A percentile compares a stretch with the other conserved stretches of the same genome.
These are phyloP conservation scores for Sebastes hubbsi DNA, from an alignment of 2,797 vertebrate genomes.

Conservation along the genomic window DNA sequence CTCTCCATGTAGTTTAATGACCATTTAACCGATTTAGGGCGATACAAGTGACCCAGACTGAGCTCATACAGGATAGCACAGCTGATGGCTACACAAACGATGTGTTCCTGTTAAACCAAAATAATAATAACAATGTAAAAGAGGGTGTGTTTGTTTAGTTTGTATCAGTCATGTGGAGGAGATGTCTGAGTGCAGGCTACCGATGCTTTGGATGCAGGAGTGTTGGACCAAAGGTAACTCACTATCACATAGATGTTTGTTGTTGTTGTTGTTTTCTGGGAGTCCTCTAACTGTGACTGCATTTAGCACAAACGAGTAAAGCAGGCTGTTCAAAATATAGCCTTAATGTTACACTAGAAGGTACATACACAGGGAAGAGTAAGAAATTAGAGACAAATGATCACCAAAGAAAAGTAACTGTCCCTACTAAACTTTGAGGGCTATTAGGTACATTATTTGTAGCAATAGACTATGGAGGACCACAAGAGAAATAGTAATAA, in stretches of 20 bases:
- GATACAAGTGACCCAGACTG: not conserved
- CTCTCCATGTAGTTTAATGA: not conserved
- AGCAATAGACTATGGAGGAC: too few species aligned
- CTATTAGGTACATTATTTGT: not conserved
- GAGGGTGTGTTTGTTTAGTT: not conserved
- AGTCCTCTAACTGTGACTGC: not conserved
- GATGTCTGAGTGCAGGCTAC: slow-evolving; percentile 24
- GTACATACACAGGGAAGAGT: too few species aligned
- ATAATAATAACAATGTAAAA: not conserved
- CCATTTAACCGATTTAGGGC: too few species aligned
- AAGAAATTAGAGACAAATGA: too few species aligned
- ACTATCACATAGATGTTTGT: not conserved
- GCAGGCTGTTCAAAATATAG: not conserved
- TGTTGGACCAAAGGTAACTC: slow-evolving; percentile 59
- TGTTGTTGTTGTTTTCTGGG: not conserved
- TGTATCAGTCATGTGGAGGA: slow-evolving; percentile 62
- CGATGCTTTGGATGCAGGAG: slow-evolving; percentile 18
- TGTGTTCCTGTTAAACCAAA: not conserved
- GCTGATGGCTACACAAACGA: not conserved
- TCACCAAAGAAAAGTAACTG: too few species aligned
- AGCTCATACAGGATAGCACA: not conserved
- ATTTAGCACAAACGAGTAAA: not conserved
- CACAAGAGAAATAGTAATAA: too few species aligned
- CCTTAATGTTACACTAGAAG: too few species aligned
- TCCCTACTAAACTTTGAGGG: not conserved